These are phyloP conservation scores for Sinopyrophorus schimmeli DNA, from an alignment of 2,888 invertebrate genomes.

Conservation along the genomic window DNA sequence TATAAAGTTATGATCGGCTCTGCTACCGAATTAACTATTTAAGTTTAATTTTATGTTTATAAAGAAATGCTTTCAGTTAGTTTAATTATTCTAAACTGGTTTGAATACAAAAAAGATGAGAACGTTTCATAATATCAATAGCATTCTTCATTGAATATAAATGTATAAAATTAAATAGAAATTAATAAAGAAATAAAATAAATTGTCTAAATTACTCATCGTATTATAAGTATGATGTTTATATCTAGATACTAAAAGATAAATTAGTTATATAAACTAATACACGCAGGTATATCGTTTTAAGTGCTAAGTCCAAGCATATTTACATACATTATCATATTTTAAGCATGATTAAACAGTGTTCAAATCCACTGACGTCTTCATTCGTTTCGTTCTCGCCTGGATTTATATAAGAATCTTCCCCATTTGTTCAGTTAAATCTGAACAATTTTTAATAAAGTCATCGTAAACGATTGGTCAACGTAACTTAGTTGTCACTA, in stretches of 20 bases:
- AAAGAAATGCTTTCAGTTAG: no score
- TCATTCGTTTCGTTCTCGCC: constrained; percentile 43
- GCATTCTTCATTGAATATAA: constrained; percentile 23
- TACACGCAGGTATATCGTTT: constrained; percentile 40
- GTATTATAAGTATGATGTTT: constrained; percentile 23
- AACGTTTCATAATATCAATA: constrained; percentile 7
- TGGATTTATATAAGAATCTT: constrained; percentile 34
- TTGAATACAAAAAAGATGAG: constrained; percentile 4
- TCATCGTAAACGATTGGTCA: constrained; percentile 42
- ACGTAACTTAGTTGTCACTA: constrained; percentile 40
- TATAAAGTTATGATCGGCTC: constrained; percentile 18
- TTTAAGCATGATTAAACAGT: constrained; percentile 48
- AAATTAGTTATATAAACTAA: constrained; percentile 35
- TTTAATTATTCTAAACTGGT: constrained; percentile 18
- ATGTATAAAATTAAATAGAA: constrained; percentile 24
- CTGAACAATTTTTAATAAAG: constrained; percentile 47
- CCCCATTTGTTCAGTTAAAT: constrained; percentile 43
- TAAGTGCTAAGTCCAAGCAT: constrained; percentile 43
- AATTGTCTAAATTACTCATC: constrained; percentile 28
- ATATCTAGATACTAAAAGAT: constrained; percentile 28
- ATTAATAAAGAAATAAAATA: constrained; percentile 23
- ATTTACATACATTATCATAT: constrained; percentile 50
- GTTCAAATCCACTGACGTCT: constrained; percentile 44
- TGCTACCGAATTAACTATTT: constrained; percentile 23
- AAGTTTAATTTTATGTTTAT: no score